phyloP scores from a whole-genome alignment of 2,888 invertebrate species.

The Eueremaeus valkanovi region DNA sequence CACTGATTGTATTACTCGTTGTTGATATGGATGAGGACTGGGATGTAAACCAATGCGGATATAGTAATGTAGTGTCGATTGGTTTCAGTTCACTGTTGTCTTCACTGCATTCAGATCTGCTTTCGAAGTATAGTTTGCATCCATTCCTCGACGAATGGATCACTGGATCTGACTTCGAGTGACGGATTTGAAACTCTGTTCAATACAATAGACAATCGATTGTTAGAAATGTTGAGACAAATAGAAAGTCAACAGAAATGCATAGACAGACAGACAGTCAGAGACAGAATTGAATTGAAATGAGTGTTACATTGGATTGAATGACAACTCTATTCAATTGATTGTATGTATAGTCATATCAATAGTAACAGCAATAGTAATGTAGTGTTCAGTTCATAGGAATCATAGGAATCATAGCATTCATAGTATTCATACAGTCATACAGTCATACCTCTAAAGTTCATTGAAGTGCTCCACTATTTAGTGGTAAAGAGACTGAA shows the following conservation, averaged over 20 bases:
- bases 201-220: neutral
- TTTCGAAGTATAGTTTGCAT: slow-evolving; percentile 5
- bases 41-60: slow-evolving; percentile 26
- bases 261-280: too few species aligned
- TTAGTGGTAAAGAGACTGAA: neutral
- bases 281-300: too few species aligned
- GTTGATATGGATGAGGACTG: neutral
- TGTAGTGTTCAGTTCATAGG: neutral
- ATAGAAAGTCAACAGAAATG: neutral
- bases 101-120: neutral
- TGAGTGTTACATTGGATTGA: too few species aligned
- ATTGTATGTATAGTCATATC: too few species aligned
- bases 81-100: neutral
- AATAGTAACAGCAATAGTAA: too few species aligned
- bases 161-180: slow-evolving; percentile 34
- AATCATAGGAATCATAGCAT: too few species aligned
- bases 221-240: neutral
- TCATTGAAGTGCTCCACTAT: neutral
- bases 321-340: too few species aligned
- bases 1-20: neutral
- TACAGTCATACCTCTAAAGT: neutral
- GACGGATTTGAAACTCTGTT: slow-evolving; percentile 16
- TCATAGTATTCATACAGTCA: too few species aligned
- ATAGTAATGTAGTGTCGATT: slow-evolving; percentile 14
- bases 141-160: slow-evolving; percentile 1